Evolutionary conservation across 2,888 invertebrate genomes (phyloP), one percentile per base, ranked within the genome.

Genomic region (Herminia tarsipennalis): DNA sequence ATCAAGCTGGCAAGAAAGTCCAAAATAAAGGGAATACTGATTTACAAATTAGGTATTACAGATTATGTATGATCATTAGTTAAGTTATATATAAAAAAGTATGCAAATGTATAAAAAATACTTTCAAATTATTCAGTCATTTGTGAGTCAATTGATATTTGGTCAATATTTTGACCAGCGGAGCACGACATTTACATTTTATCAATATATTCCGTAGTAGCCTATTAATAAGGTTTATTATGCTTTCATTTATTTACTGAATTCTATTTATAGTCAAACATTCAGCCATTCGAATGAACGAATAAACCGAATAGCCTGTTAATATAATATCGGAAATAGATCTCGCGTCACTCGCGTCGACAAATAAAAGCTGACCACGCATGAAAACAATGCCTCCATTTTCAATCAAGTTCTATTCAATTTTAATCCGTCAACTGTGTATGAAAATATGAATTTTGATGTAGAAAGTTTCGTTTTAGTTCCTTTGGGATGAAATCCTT

Each of bases 361-460:
- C 32, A 39, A 22, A 46, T 37, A 27, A 18, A 44, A 39, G 28
- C 10, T 33, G 35, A 28, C 29, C 39, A 9, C 21, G 42, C 55
- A 47, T 62, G 18, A 28, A 39, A 38, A 52, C 37, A 38, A 29
- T 10, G 17, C 46, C 45, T 47, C 21, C 17, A 35, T 14, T 24
- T 44, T 36, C n/a, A 17, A n/a, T 36, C 16, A 27, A 20, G 20
- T 8, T n/a, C 10, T 14, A 22, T 32, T 16, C 13, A 13, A 5
- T 22, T 5, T 10, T 9, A 30, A 9, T 4, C 8, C 4, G n/a
- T 30, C 17, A 16, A 14, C 8, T 16, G 13, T 8, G 16, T 1
- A 17, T 14, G 8, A 22, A 24, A 14, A 2, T 35, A n/a, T 24
- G 3, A 14, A 34, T 14, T 22, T 13, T 4, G 8, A 14, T n/a